Percentiles rank a stretch among this genome's conserved stretches.
phyloP scores from a whole-genome alignment of 2,888 invertebrate species.

The Athalia circularis region DNA sequence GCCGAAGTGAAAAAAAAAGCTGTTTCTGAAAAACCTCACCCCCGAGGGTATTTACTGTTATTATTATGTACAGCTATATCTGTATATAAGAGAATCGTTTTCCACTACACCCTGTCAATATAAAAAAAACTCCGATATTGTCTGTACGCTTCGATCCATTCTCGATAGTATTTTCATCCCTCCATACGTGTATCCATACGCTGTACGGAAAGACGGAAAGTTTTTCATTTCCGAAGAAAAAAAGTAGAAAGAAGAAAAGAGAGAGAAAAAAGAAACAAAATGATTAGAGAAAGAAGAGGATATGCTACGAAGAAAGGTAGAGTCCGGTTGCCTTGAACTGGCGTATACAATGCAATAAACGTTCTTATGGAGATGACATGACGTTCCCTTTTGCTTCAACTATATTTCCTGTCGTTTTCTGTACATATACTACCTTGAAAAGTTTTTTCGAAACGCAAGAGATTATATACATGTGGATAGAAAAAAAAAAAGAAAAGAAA shows the following conservation, averaged over 20 bases:
- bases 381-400: no score
- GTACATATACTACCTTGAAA: no score
- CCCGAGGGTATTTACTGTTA: neutral
- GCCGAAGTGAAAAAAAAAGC: constrained; percentile 19
- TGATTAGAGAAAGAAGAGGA: neutral
- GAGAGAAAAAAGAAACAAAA: neutral
- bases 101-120: no score
- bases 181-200: neutral
- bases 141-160: constrained; percentile 2
- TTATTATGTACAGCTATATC: neutral
- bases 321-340: no score
- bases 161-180: constrained; percentile 1
- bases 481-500: no score
- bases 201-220: neutral
- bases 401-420: no score
- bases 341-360: no score
- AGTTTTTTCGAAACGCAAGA: no score
- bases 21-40: constrained; percentile 7
- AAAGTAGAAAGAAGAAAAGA: neutral
- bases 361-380: no score
- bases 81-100: no score
- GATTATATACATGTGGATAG: no score
- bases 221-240: constrained; percentile 26
- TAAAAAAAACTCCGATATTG: neutral
- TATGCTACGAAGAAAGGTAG: no score